Base-by-base conservation (phyloP, 2,113 vertebrate genomes). In the Ancistrus triradiatus region DNA sequence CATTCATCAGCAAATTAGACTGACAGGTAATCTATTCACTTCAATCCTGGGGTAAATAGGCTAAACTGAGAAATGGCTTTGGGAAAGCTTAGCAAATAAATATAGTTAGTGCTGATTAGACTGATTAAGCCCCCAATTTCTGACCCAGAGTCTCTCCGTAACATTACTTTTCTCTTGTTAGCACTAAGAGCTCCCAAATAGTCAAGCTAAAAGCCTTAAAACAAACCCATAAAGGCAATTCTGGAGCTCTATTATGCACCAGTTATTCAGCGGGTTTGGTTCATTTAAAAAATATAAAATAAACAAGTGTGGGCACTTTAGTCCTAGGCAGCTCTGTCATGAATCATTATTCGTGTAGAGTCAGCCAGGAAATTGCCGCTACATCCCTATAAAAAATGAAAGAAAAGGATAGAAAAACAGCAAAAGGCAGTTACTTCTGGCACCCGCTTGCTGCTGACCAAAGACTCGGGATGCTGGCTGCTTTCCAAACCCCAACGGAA, bases 291-390 rank as follows among this genome's bases (percentile, higher is more conserved):
- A 65, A 63, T 46, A n/a, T n/a, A n/a, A n/a, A n/a, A n/a, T n/a
- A n/a, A n/a, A n/a, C n/a, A 60, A 57, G 49, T 3, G 15, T 24
- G 33, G 59, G 17, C 15, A 63, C 53, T 37, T 9, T 27, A 68
- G 28, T 55, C 10, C 59, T 47, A 35, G 35, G 60, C 44, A 56
- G 35, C 44, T 59, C 50, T 11, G 49, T 70, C 42, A 66, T 60
- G 51, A 64, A 71, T 71, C 33, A 60, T 70, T 69, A 70, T 72
- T 70, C 72, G 59, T 51, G 62, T 51, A 40, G 35, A 58, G 31
- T 59, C 59, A 10, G 22, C 40, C 33, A 52, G 68, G 71, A 72
- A 70, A 63, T 24, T 13, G 28, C 0, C 1, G 31, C 49, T 53
- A 11, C n/a, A 52, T 22, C 8, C 21, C 51, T 4, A 15, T 27